Percentiles rank a stretch among this genome's conserved stretches.
These are phyloP conservation scores for Naja naja DNA, from an alignment of 2,113 vertebrate genomes.

Conservation along the genomic window DNA sequence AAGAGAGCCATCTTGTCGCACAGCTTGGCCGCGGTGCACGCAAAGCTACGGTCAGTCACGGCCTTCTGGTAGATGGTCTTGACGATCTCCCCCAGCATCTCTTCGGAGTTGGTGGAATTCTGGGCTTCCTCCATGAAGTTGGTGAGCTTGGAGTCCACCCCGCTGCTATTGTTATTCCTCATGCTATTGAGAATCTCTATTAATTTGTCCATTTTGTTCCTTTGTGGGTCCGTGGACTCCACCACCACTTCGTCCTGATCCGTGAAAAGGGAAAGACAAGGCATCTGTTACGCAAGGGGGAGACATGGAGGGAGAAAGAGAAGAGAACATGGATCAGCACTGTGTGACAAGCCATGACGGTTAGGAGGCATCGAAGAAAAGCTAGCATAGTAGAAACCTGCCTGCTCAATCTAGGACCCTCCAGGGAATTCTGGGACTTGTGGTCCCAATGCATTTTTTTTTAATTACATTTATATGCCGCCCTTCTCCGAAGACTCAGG, in stretches of 20 bases:
- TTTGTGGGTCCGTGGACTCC: conserved; percentile 75
- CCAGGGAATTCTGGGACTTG: neutral
- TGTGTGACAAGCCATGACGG: conserved; percentile 31
- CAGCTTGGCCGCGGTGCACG: conserved; percentile 91
- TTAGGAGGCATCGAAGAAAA: conserved; percentile 38
- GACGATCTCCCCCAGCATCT: conserved; percentile 89
- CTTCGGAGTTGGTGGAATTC: conserved; percentile 88
- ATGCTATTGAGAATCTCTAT: conserved; percentile 95
- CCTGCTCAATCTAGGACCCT: no score
- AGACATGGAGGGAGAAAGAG: conserved; percentile 26
- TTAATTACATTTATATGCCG: no score
- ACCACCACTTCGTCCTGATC: conserved; percentile 83
- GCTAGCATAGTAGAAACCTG: neutral
- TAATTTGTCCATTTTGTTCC: conserved; percentile 89
- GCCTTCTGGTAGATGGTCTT: conserved; percentile 91
- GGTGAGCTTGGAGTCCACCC: conserved; percentile 87
- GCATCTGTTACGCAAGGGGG: conserved; percentile 66
- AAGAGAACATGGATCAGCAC: conserved; percentile 43
- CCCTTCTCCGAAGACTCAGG: no score
- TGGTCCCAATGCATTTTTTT: neutral
- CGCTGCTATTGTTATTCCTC: conserved; percentile 88
- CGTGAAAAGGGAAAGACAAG: conserved; percentile 71
- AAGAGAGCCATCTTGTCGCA: conserved; percentile 98
- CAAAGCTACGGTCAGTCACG: conserved; percentile 90
- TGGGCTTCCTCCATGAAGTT: conserved; percentile 97